These are phyloP conservation scores for Panthera leo DNA, from an alignment of 2,113 vertebrate genomes.

Conservation along the genomic window DNA sequence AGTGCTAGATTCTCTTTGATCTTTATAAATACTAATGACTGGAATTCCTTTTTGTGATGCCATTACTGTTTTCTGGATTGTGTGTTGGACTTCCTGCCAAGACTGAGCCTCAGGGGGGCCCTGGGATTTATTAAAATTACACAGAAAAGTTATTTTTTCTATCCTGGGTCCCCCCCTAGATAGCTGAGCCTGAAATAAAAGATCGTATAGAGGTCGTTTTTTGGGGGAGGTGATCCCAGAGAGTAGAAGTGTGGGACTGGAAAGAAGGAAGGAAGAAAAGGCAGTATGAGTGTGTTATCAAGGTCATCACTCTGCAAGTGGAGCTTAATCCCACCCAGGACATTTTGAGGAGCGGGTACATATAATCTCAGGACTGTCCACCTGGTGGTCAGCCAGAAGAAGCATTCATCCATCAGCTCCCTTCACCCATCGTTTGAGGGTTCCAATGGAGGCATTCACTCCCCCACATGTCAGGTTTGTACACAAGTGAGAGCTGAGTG, in stretches of 20 bases:
- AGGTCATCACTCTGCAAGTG: background rate
- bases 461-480: background rate
- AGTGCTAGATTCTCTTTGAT: background rate
- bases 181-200: background rate
- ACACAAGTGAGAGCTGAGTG: background rate
- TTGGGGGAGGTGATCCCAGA: background rate
- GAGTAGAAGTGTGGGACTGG: background rate
- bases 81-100: background rate
- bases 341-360: background rate
- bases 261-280: background rate
- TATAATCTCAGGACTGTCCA: background rate
- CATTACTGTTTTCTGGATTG: background rate
- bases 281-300: background rate
- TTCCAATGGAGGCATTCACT: background rate
- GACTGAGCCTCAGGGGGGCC: background rate
- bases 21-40: background rate
- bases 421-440: background rate
- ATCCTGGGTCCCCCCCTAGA: background rate
- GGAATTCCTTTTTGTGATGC: background rate
- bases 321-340: background rate
- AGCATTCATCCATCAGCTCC: background rate
- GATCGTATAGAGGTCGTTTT: background rate
- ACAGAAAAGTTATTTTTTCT: constrained; percentile 6
- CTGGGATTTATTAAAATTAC: constrained; percentile 14
- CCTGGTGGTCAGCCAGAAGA: background rate